A percentile compares a stretch with the other conserved stretches of the same genome.
Conservation (phyloP, 2,888 invertebrate genomes). For the Synergus japonicus region DNA sequence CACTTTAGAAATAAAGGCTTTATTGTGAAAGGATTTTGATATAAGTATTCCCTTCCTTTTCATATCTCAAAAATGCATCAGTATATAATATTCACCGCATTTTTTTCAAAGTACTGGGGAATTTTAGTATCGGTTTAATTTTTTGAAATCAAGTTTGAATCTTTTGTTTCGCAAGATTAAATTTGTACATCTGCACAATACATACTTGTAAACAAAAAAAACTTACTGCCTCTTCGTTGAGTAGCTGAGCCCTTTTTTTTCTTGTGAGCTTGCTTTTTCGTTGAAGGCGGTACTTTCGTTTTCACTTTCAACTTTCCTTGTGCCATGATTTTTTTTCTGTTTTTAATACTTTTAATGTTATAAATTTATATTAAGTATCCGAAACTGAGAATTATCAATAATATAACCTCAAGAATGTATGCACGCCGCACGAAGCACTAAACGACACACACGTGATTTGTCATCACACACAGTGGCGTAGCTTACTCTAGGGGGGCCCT, state of each 20-base stretch:
- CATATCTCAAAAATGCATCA: neutral
- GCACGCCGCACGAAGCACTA: neutral
- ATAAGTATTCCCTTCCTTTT: neutral
- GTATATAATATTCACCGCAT: neutral
- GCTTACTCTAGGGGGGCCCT: no score
- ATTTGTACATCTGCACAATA: no score
- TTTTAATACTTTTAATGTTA: neutral
- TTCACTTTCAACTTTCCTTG: conserved; percentile 86
- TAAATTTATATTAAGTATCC: neutral
- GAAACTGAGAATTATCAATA: neutral
- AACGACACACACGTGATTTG: neutral
- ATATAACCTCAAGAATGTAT: neutral
- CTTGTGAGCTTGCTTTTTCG: conserved; percentile 76
- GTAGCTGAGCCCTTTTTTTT: conserved; percentile 80
- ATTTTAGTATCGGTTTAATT: no score
- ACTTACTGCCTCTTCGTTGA: conserved; percentile 82
- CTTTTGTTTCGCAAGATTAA: no score
- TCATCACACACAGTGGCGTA: no score
- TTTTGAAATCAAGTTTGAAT: no score
- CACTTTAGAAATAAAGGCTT: neutral
- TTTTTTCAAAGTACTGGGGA: no score
- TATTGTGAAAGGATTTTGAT: neutral
- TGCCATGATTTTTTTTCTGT: conserved; percentile 78
- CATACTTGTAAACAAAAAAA: neutral
- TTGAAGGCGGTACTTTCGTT: conserved; percentile 80